These are phyloP conservation scores for Ectemnius lituratus DNA, from an alignment of 2,888 invertebrate species.

Conservation along the genomic window DNA sequence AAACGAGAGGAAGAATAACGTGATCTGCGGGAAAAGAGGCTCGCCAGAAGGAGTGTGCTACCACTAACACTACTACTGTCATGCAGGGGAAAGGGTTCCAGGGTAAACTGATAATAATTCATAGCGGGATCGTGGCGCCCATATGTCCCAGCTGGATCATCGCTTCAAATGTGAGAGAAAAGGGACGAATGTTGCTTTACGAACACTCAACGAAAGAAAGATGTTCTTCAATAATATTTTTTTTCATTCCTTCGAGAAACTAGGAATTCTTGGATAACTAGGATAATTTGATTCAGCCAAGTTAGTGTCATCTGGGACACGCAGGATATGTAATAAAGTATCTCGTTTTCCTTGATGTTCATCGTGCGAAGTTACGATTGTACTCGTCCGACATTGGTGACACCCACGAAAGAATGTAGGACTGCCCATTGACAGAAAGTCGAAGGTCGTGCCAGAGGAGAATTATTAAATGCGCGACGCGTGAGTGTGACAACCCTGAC, in stretches of 20 bases:
- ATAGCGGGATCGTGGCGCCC: constrained; percentile 32
- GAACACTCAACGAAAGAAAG: no score
- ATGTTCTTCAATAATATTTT: no score
- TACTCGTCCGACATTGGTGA: constrained; percentile 27
- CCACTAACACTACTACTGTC: neutral
- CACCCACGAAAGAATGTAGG: constrained; percentile 51
- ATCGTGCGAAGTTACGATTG: neutral
- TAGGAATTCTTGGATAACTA: no score
- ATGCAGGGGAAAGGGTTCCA: constrained; percentile 17
- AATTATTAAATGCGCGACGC: constrained; percentile 22
- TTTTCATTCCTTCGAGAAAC: no score
- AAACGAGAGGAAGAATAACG: constrained; percentile 8
- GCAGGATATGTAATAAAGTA: neutral
- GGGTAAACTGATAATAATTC: constrained; percentile 44
- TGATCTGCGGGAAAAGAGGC: neutral
- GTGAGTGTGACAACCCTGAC: neutral
- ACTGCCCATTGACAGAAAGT: constrained; percentile 35
- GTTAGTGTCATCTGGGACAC: no score
- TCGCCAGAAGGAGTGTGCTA: neutral
- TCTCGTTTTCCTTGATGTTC: constrained; percentile 22
- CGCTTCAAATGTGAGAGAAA: constrained; percentile 23
- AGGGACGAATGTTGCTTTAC: neutral
- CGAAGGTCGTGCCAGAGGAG: constrained; percentile 40
- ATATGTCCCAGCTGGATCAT: constrained; percentile 40
- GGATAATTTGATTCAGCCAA: no score